Conservation (phyloP, 1,140 invertebrate species). For the Lineus longissimus region DNA sequence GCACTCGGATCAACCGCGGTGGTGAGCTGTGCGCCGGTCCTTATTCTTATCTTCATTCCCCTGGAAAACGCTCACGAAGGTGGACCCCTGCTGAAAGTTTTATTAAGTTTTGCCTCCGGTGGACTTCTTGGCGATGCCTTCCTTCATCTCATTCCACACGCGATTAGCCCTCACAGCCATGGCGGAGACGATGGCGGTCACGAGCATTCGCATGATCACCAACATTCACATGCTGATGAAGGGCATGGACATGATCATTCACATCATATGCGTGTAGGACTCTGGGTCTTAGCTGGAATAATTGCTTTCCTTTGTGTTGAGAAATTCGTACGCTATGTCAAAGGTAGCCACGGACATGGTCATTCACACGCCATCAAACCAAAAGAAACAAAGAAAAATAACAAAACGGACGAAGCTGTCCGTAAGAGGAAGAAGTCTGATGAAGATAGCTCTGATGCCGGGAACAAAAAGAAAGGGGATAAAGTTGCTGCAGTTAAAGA, state of each 20-base stretch:
- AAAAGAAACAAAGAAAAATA: constrained; percentile 24
- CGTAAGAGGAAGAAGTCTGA: constrained; percentile 20
- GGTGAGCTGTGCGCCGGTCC: constrained; percentile 89
- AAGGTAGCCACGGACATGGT: constrained; percentile 60
- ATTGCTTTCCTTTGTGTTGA: constrained; percentile 87
- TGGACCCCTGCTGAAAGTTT: constrained; percentile 74
- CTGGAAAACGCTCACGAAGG: constrained; percentile 74
- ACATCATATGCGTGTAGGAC: constrained; percentile 76
- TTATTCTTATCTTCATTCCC: constrained; percentile 91
- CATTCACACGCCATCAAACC: constrained; percentile 45
- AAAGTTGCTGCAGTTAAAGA: constrained; percentile 16
- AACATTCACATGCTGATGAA: constrained; percentile 54
- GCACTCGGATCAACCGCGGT: constrained; percentile 72
- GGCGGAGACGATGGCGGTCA: constrained; percentile 56
- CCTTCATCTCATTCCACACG: constrained; percentile 93
- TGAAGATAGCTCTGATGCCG: constrained; percentile 14
- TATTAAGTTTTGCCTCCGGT: constrained; percentile 91
- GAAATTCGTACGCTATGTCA: constrained; percentile 85
- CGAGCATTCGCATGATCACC: constrained; percentile 58
- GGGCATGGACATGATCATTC: constrained; percentile 55
- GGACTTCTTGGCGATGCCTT: constrained; percentile 94
- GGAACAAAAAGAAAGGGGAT: constrained; percentile 27
- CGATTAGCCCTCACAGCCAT: constrained; percentile 63
- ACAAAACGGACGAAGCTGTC: constrained; percentile 26
- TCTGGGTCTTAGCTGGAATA: constrained; percentile 87